These are phyloP conservation scores for Oxycera nigricornis DNA, from an alignment of 2,888 invertebrate species.

Conservation along the genomic window DNA sequence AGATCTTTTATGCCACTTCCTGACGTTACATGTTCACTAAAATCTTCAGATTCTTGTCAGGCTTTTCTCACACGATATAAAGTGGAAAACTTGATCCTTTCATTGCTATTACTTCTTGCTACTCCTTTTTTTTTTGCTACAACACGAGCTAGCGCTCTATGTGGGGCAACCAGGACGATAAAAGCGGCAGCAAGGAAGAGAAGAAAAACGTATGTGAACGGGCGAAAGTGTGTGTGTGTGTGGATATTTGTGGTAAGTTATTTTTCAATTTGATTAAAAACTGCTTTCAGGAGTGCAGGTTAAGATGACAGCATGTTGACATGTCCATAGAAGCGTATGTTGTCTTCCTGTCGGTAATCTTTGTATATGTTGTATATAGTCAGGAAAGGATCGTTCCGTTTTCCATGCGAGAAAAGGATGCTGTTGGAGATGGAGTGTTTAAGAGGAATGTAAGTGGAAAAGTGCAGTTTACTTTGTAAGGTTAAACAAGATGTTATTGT, in stretches of 20 bases:
- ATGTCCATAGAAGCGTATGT: conserved; percentile 24
- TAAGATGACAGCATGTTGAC: conserved; percentile 32
- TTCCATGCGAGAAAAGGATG: not conserved
- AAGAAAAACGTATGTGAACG: not conserved
- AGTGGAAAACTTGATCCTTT: conserved; percentile 8
- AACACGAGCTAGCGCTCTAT: not conserved
- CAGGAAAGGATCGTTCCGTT: too few relatives aligned
- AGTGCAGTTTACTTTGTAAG: too few relatives aligned
- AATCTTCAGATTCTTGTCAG: not conserved
- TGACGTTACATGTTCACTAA: not conserved
- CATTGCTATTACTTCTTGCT: not conserved
- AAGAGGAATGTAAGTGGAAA: too few relatives aligned
- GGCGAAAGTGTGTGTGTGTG: not conserved
- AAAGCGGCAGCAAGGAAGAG: not conserved
- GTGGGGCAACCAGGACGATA: not conserved
- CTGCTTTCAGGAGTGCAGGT: not conserved
- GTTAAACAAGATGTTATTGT: too few relatives aligned
- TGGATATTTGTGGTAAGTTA: not conserved
- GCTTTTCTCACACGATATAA: not conserved
- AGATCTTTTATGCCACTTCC: not conserved
- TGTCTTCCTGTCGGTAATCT: not conserved
- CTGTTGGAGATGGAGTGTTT: not conserved
- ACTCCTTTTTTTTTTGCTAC: not conserved
- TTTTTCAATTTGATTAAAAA: conserved; percentile 38
- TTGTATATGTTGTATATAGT: too few relatives aligned